Evolutionary conservation across 2,113 vertebrate genomes (phyloP).

Genomic region (Oncorhynchus keta): DNA sequence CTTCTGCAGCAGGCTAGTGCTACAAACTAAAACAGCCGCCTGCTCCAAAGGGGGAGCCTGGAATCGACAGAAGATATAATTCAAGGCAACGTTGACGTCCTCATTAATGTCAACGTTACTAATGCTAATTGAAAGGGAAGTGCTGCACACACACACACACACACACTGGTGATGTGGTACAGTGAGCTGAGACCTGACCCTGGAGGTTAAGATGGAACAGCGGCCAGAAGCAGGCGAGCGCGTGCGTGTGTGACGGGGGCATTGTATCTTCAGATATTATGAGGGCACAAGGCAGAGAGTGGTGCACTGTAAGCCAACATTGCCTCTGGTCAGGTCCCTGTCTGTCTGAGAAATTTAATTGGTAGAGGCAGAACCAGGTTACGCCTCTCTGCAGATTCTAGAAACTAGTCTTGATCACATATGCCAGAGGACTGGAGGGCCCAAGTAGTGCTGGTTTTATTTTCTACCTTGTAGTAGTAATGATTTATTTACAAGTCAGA

Average conservation of each 20-base stretch:
- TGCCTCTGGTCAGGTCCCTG: neutral
- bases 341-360: neutral
- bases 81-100: slow-evolving; percentile 13
- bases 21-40: neutral
- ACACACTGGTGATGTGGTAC: neutral
- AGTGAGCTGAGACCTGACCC: neutral
- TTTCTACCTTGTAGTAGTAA: no score
- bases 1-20: no score
- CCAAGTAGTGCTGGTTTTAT: no score
- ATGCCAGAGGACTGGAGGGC: no score
- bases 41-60: neutral
- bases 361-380: neutral
- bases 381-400: no score
- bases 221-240: neutral
- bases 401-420: no score
- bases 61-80: slow-evolving; percentile 1
- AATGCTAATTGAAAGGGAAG: slow-evolving; percentile 10
- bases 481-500: no score
- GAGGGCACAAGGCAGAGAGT: neutral
- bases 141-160: neutral
- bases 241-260: neutral
- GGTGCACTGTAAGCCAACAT: neutral
- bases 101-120: neutral
- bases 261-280: neutral
- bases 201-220: neutral